Conservation (phyloP, 1,140 invertebrate species). For the Trichonephila inaurata region DNA sequence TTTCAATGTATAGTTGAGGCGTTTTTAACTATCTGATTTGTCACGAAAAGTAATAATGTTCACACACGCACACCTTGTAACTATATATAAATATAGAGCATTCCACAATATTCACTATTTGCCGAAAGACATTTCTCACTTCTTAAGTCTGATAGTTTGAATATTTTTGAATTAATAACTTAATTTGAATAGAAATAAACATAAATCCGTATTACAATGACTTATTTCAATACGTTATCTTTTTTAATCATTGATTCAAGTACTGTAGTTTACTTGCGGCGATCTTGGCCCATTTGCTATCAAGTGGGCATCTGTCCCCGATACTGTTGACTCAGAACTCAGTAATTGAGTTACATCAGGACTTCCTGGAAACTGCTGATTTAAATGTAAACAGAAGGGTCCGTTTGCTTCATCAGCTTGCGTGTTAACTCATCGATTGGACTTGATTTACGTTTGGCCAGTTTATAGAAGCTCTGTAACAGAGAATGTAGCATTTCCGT, state of each 20-base stretch:
- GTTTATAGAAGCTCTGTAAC: background rate
- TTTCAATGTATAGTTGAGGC: too few species aligned
- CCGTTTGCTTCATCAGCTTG: background rate
- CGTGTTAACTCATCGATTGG: background rate
- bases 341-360: slow-evolving; percentile 1
- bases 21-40: too few species aligned
- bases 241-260: slow-evolving; percentile 26
- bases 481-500: background rate
- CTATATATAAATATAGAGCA: too few species aligned
- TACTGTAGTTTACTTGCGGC: background rate
- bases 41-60: too few species aligned
- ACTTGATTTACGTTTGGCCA: background rate
- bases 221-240: background rate
- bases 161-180: background rate
- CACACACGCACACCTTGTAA: too few species aligned
- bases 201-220: background rate
- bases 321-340: slow-evolving; percentile 16
- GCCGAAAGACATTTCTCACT: too few species aligned
- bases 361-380: slow-evolving; percentile 16
- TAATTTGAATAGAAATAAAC: background rate
- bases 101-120: too few species aligned
- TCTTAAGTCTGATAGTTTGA: too few species aligned
- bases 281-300: slow-evolving; percentile 2
- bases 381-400: slow-evolving; percentile 29
- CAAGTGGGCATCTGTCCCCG: background rate